Evolutionary conservation across 1,140 invertebrate species (phyloP).

Genomic region (Trypoxylus dichotomus): DNA sequence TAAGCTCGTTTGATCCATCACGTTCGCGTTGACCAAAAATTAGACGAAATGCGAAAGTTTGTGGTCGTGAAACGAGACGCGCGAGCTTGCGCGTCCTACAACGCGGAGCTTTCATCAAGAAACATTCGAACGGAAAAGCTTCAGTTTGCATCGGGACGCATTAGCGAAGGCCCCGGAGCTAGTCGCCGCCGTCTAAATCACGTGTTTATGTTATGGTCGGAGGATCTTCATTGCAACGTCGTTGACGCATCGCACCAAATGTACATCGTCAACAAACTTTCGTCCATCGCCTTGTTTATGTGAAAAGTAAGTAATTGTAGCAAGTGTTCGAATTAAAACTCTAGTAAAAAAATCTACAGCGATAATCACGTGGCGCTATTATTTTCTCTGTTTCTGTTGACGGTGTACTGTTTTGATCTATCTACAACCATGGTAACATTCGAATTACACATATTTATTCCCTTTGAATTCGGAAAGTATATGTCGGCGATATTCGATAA

Average conservation of each 20-base stretch:
- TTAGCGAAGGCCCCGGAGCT: not conserved
- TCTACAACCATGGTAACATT: conserved; percentile 21
- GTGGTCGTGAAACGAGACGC: not conserved
- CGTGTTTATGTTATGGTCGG: conserved; percentile 15
- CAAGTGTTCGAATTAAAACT: not conserved
- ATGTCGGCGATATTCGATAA: not conserved
- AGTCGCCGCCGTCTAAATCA: not conserved
- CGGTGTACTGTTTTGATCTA: conserved; percentile 2
- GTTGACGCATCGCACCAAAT: not conserved
- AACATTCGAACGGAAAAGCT: conserved; percentile 18
- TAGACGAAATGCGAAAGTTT: too few relatives aligned
- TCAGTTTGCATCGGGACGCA: conserved; percentile 19
- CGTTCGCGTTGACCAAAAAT: too few relatives aligned
- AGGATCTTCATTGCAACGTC: not conserved
- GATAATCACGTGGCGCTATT: conserved; percentile 1
- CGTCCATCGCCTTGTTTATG: not conserved
- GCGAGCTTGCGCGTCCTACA: conserved; percentile 10
- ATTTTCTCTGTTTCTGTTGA: not conserved
- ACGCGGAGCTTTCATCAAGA: not conserved
- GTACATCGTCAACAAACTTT: not conserved
- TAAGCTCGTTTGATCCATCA: too few relatives aligned
- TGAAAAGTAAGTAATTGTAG: conserved; percentile 4
- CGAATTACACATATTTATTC: not conserved
- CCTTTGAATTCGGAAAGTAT: not conserved
- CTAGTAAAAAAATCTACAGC: not conserved